Evolutionary conservation across 2,888 invertebrate species (phyloP), one percentile per base, ranked within the genome.

Genomic region (Ophioninae sp.): DNA sequence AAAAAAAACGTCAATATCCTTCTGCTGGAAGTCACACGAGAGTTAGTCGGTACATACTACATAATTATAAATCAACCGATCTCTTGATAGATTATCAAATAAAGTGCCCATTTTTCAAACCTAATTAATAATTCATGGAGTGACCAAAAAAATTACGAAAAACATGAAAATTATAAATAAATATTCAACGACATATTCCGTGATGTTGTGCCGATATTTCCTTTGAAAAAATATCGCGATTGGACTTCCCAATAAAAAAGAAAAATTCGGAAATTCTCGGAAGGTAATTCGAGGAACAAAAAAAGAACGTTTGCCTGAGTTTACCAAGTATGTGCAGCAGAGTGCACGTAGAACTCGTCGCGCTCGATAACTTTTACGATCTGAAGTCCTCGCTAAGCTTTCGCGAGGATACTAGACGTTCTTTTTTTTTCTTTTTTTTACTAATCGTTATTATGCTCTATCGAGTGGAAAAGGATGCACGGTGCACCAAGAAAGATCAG

Each of bases 291-390:
- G 30, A 1, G 51, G 7, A 8, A 64, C 63, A 64, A 75, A 74
- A 56, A 20, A 63, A 13, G 17, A 22, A 20, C 37, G 37, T 68
- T 37, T 64, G 10, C 37, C 0, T 51, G 56, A 10, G 61, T 39
- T 56, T 37, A 44, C 20, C 65, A 65, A 56, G 65, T 67, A 67
- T 67, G 65, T 56, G 76, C 41, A 56, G 39, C 56, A 17, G 58
- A 51, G 69, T 65, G 72, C 75, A 44, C 63, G 61, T 13, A 76
- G 64, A 75, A 59, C 72, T 80, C 79, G 63, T 77, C 73, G 78
- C 71, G 81, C 77, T 81, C 78, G 73, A 83, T 83, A 83, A 81
- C 81, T 78, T 81, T 83, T 78, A 83, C 67, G 83, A 78, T 71
- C 64, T 59, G 10, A 64, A 71, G 73, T 59, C 81, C 51, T 67